These are phyloP conservation scores for Chaetophractus vellerosus DNA, from an alignment of 2,797 vertebrate species.

Conservation along the genomic window DNA sequence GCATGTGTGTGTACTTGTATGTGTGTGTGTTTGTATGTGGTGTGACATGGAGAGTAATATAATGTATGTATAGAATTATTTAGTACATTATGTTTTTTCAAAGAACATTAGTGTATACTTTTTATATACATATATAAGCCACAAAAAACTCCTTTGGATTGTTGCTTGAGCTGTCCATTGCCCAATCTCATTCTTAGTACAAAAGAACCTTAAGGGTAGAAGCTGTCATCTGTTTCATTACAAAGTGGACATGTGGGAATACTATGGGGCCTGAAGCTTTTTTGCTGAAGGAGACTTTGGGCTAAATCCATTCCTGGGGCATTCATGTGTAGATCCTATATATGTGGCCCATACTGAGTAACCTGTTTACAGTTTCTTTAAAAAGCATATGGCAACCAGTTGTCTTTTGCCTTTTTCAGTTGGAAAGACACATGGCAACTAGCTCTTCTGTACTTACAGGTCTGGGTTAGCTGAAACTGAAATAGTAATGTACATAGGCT, in stretches of 20 bases:
- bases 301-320: constrained; percentile 68
- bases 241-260: constrained; percentile 72
- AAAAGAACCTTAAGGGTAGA: constrained; percentile 71
- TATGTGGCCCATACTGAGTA: constrained; percentile 75
- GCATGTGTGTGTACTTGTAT: background rate
- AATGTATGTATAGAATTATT: constrained; percentile 21
- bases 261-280: constrained; percentile 69
- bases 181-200: constrained; percentile 64
- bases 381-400: constrained; percentile 83
- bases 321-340: constrained; percentile 77
- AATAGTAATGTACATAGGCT: background rate
- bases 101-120: constrained; percentile 28
- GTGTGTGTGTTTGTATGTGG: background rate
- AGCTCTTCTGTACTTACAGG: constrained; percentile 71
- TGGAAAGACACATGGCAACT: constrained; percentile 75
- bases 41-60: background rate
- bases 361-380: constrained; percentile 83
- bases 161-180: constrained; percentile 42
- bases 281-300: constrained; percentile 66
- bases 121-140: constrained; percentile 19
- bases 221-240: constrained; percentile 73
- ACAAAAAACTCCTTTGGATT: constrained; percentile 39
- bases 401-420: constrained; percentile 79
- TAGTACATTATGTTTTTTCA: constrained; percentile 48
- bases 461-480: constrained; percentile 57